Evolutionary conservation across 2,888 invertebrate genomes (phyloP), one percentile per base, ranked within the genome.

Genomic region (Meta bourneti): DNA sequence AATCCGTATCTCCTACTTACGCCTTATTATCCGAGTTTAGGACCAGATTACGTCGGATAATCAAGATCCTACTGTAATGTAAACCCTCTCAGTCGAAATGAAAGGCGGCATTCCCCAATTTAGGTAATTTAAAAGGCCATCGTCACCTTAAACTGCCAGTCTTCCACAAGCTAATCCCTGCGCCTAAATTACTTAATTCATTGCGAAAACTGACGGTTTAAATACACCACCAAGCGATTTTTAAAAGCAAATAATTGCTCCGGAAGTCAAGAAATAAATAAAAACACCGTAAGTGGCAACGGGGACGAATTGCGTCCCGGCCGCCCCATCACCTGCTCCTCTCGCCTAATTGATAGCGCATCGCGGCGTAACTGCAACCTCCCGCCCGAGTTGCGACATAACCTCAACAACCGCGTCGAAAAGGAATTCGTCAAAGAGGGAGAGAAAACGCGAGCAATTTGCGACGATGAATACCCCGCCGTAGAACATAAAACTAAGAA

Each of bases 331-430:
- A 74, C 51, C 51, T 54, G 6, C 20, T 34, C 20, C 74, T 20
- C 74, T 54, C 20, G 13, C 83, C 54, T 83, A 83, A 83, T 83
- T 83, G 83, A 83, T 83, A 72, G 83, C 83, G 52, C 52, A 54
- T 72, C 83, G 49, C 52, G 16, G 74, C 54, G 54, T 74, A 54
- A 34, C 83, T 52, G 74, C 74, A 83, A 83, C 74, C 72, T 83
- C 52, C 83, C 83, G 74, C 72, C 54, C n/a, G 83, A 83, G 72
- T 83, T 54, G 72, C 74, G 54, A 74, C 83, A 74, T 83, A 72
- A 83, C 83, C 83, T 83, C 49, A 34, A 49, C 72, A 16, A 13
- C 61, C 11, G 4, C 71, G 49, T 71, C 51, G n/a, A 19, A n/a
- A 71, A 51, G 19, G 51, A 83, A 83, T 83, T 16, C 74, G 83